Evolutionary conservation across 2,888 invertebrate species (phyloP).

Genomic region (Thereva nobilitata): DNA sequence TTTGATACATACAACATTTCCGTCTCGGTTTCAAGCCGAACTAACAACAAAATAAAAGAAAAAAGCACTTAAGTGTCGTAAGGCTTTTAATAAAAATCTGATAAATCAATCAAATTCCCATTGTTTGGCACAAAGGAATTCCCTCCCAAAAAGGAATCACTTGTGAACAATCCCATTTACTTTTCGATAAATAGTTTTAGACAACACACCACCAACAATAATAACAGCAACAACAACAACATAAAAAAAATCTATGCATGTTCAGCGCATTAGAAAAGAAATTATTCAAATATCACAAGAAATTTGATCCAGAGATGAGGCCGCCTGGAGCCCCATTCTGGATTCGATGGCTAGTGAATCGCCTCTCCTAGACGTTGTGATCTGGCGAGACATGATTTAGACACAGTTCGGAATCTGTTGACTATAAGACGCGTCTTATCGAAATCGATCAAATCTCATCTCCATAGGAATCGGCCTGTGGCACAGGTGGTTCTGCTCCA

Average conservation of each 20-base stretch:
- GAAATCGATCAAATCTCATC: slow-evolving; percentile 27
- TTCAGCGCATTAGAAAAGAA: no score
- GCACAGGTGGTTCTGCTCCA: slow-evolving; percentile 25
- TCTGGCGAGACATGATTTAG: background rate
- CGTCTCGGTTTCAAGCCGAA: no score
- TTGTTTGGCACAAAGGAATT: slow-evolving; percentile 25
- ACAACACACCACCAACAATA: no score
- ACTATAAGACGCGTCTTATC: slow-evolving; percentile 26
- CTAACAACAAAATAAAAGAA: no score
- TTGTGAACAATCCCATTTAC: slow-evolving; percentile 1
- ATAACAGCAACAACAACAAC: no score
- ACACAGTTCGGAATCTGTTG: slow-evolving; percentile 17
- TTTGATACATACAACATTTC: no score
- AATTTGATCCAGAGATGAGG: no score
- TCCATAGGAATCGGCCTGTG: slow-evolving; percentile 21
- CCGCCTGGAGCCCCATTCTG: no score
- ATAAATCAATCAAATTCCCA: slow-evolving; percentile 21
- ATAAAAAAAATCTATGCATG: no score
- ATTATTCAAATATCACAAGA: no score
- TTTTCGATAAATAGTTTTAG: background rate
- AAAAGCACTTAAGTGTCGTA: background rate
- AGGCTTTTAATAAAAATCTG: slow-evolving; percentile 2
- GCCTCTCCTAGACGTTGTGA: no score
- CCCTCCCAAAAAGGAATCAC: background rate
- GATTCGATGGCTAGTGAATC: no score